These are phyloP conservation scores for Sebastes nivosus DNA, from an alignment of 2,797 vertebrate species.

Conservation along the genomic window DNA sequence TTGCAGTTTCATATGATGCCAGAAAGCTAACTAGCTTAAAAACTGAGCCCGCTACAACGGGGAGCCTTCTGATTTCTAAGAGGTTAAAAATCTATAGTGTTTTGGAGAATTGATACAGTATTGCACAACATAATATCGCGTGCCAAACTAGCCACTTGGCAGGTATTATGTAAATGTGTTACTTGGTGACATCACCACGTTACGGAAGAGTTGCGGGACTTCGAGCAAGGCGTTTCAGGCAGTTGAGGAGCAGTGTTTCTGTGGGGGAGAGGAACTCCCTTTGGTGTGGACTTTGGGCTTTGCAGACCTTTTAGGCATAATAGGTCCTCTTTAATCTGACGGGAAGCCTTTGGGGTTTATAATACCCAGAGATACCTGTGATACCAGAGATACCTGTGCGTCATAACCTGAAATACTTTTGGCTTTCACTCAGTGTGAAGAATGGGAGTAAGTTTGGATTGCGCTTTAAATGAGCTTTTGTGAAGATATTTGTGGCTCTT, in stretches of 20 bases:
- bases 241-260: neutral
- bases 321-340: slow-evolving; percentile 17
- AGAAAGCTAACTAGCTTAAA: no score
- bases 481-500: slow-evolving; percentile 40
- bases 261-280: no score
- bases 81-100: no score
- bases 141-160: neutral
- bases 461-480: slow-evolving; percentile 29
- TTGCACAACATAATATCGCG: no score
- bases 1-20: no score
- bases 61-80: no score
- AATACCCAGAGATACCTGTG: neutral
- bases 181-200: neutral
- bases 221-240: no score
- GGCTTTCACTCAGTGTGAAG: slow-evolving; percentile 1
- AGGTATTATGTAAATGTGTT: neutral
- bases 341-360: slow-evolving; percentile 13
- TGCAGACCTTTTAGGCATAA: neutral
- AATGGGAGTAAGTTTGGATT: slow-evolving; percentile 4
- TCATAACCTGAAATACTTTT: slow-evolving; percentile 4
- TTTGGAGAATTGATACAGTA: no score
- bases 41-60: no score
- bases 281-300: neutral
- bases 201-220: neutral
- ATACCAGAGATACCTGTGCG: neutral